These are phyloP conservation scores for Vimba vimba DNA, from an alignment of 2,113 vertebrate genomes.

Conservation along the genomic window DNA sequence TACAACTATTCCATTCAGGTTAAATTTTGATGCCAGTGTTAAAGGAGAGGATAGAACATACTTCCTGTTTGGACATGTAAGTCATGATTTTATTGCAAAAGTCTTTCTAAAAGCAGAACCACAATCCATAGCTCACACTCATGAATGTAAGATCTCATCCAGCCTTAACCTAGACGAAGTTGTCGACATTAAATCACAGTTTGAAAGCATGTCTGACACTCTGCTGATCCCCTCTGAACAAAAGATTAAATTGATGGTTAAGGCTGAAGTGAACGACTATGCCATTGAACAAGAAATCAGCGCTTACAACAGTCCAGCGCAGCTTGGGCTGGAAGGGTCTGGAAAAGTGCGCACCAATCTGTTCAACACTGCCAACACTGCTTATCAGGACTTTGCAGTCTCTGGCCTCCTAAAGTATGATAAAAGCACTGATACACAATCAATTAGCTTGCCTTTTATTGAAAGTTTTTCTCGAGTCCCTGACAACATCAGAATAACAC, in stretches of 20 bases:
- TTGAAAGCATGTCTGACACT: slow-evolving; percentile 80
- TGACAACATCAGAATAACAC: slow-evolving; percentile 74
- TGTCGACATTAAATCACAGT: slow-evolving; percentile 69
- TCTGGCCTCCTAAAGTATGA: slow-evolving; percentile 88
- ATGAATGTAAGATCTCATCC: slow-evolving; percentile 85
- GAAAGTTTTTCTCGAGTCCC: slow-evolving; percentile 77
- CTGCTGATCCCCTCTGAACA: slow-evolving; percentile 85
- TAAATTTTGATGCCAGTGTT: slow-evolving; percentile 81
- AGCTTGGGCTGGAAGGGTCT: slow-evolving; percentile 78
- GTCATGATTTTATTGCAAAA: slow-evolving; percentile 83
- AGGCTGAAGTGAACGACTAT: slow-evolving; percentile 83
- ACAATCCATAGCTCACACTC: slow-evolving; percentile 82
- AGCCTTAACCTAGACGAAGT: slow-evolving; percentile 73
- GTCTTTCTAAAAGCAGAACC: slow-evolving; percentile 85
- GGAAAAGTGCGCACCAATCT: slow-evolving; percentile 71
- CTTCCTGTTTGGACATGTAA: slow-evolving; percentile 76
- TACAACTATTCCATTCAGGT: slow-evolving; percentile 79
- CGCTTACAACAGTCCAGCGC: slow-evolving; percentile 83
- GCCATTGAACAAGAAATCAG: slow-evolving; percentile 80
- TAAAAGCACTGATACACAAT: slow-evolving; percentile 83
- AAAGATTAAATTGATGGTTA: slow-evolving; percentile 77
- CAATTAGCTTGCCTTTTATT: slow-evolving; percentile 82
- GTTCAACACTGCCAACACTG: slow-evolving; percentile 74
- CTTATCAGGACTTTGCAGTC: slow-evolving; percentile 83
- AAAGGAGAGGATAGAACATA: slow-evolving; percentile 82